Evolutionary conservation across 2,113 vertebrate genomes (phyloP).

Genomic region (Trichechus manatus): DNA sequence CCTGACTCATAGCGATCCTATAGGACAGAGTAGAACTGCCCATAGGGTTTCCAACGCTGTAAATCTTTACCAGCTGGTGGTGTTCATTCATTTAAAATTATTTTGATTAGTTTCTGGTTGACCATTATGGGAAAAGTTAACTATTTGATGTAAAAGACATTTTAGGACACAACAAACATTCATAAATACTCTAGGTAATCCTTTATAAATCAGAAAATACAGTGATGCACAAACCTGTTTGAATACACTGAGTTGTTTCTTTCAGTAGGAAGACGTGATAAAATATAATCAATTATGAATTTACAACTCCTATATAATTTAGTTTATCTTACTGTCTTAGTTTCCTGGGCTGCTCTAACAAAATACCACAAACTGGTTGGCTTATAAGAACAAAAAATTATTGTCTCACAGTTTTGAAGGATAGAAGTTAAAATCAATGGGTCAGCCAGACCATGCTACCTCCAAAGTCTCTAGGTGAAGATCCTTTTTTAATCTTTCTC

Average conservation of each 20-base stretch:
- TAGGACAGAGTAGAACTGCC: no score
- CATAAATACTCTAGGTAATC: neutral
- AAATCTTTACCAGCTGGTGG: no score
- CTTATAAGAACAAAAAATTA: neutral
- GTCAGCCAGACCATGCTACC: neutral
- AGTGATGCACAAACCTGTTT: neutral
- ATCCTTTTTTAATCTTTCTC: neutral
- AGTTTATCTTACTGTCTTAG: neutral
- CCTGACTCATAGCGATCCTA: no score
- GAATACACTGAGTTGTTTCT: neutral
- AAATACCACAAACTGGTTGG: neutral
- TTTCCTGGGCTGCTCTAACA: no score
- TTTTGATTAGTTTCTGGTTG: neutral
- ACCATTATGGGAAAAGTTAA: neutral
- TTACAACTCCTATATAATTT: neutral
- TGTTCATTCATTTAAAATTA: neutral
- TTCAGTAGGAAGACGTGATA: neutral
- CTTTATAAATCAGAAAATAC: neutral
- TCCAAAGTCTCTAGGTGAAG: neutral
- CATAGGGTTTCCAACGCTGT: no score
- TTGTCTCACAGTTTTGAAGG: neutral
- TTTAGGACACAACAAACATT: neutral
- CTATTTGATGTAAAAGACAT: neutral
- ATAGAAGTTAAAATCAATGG: neutral
- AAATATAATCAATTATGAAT: neutral